Evolutionary conservation across 2,113 vertebrate species (phyloP).

Genomic region (Rhinoderma darwinii): DNA sequence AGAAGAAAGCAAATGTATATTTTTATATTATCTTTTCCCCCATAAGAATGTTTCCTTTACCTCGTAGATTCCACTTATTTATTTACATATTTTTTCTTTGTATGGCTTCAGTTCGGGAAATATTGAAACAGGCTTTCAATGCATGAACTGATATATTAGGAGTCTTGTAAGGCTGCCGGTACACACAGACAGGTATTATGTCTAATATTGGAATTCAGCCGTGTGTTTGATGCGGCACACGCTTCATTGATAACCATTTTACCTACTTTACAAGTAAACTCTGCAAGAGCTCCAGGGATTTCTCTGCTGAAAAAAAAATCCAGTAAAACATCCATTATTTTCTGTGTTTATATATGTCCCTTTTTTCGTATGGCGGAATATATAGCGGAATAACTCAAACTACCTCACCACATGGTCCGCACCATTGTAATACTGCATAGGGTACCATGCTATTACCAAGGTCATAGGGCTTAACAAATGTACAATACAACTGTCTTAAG

Average conservation of each 20-base stretch:
- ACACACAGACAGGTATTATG: slow-evolving; percentile 34
- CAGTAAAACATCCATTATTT: slow-evolving; percentile 40
- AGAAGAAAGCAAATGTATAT: too few relatives aligned
- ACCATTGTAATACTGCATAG: not conserved
- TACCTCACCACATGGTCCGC: not conserved
- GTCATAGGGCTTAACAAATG: not conserved
- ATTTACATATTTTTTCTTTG: not conserved
- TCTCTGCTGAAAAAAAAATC: slow-evolving; percentile 33
- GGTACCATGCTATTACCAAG: not conserved
- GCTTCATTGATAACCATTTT: slow-evolving; percentile 55
- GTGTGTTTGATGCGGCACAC: slow-evolving; percentile 42
- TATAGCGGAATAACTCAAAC: too few relatives aligned
- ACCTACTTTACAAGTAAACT: slow-evolving; percentile 49
- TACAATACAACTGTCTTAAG: not conserved
- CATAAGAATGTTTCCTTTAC: not conserved
- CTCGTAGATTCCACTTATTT: not conserved
- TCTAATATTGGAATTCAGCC: slow-evolving; percentile 40
- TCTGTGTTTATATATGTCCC: not conserved
- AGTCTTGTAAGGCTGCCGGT: slow-evolving; percentile 26
- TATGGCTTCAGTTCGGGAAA: not conserved
- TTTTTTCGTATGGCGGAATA: not conserved
- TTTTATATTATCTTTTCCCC: not conserved
- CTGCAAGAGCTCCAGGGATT: slow-evolving; percentile 29
- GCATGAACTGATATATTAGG: slow-evolving; percentile 15
- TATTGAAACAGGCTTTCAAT: not conserved